A percentile compares a stretch with the other conserved stretches of the same genome.
Evolutionary conservation across 2,797 vertebrate species (phyloP).

Genomic region (Arctocebus calabarensis): DNA sequence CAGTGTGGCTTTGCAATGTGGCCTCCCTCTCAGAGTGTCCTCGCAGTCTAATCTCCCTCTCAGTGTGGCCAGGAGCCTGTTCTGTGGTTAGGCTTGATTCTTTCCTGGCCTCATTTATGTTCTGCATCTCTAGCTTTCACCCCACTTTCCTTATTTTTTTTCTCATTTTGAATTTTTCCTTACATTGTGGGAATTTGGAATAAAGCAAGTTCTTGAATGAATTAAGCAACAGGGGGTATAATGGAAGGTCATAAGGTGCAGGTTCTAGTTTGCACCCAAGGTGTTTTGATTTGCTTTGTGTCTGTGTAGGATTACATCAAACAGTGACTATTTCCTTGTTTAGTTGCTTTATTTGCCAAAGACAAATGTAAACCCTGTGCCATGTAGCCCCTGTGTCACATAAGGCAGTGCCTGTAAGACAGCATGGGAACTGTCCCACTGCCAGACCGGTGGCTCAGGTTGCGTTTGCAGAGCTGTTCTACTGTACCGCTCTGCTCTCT

Average conservation of each 20-base stretch:
- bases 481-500: background rate
- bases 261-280: background rate
- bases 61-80: too few species aligned
- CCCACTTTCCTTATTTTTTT: background rate
- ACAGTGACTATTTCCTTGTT: background rate
- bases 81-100: too few species aligned
- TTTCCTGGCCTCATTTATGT: too few species aligned
- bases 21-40: too few species aligned
- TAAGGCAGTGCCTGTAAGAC: background rate
- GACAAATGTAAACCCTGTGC: background rate
- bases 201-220: background rate
- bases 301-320: background rate
- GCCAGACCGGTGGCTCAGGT: background rate
- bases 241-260: background rate
- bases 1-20: too few species aligned
- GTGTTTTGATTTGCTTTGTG: background rate
- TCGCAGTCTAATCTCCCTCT: too few species aligned
- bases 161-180: too few species aligned
- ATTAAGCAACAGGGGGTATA: background rate
- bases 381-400: background rate
- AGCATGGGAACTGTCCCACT: fast-evolving
- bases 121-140: background rate
- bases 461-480: background rate
- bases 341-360: background rate
- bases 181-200: background rate